Base-by-base conservation (phyloP, 2,888 invertebrate genomes). In the Lysandra coridon region DNA sequence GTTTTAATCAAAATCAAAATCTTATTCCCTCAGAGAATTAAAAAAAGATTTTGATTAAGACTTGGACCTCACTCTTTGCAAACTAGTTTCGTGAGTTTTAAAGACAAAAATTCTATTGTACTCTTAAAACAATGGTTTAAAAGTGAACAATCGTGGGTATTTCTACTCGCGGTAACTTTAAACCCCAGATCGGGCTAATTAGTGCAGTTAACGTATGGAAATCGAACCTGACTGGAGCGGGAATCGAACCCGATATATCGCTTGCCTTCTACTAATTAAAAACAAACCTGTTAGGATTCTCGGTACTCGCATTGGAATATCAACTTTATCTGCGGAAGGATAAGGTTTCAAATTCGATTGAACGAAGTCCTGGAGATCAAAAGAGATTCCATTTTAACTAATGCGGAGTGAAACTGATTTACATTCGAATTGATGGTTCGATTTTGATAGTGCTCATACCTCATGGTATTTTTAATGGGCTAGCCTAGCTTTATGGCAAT, bases 171-270 rank as follows among this genome's bases (percentile, higher is more conserved):
- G 53, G 75, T 75, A 79, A 75, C 33, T 75, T 62, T 62, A 79
- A 40, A 74, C 75, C 44, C 62, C 40, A 73, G 78, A 80, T 80
- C 78, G 78, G 23, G 75, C 77, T 79, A 78, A 80, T 80, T 80
- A 81, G 82, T 23, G 44, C 30, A 82, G 79, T 82, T 83, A 83
- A 82, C 83, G 82, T 82, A 80, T 83, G 80, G 80, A 82, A 81
- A 80, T 80, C 64, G 75, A 82, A 81, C 81, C 82, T 79, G 82
- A 80, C 82, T 82, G 79, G 82, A 80, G 78, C 80, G 81, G 81
- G 83, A 82, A 84, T 84, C 84, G 85, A 84, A 83, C 83, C 80
- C 80, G 83, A 85, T 84, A 85, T 80, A 84, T 84, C 84, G 81
- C 79, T 69, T 79, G 74, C 79, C 60, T 79, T 74, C 62, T 81